Base-by-base conservation (phyloP, 2,113 vertebrate genomes). In the Verasper variegatus region DNA sequence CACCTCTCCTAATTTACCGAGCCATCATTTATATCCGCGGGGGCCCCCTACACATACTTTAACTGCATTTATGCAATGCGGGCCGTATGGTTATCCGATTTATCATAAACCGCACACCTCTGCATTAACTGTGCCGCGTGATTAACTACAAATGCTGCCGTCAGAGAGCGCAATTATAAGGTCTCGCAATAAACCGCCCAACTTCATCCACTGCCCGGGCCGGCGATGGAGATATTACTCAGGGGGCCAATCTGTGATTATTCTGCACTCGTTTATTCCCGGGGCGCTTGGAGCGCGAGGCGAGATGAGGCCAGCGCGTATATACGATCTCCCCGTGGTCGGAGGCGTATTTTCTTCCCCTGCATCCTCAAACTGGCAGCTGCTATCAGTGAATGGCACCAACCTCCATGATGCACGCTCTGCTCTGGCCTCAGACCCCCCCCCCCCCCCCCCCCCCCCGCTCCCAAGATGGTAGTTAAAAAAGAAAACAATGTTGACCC, bases 401-500 rank as follows among this genome's bases (percentile, higher is more conserved):
- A 83, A 68, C 42, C 66, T 82, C 70, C 27, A 6, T 82, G 76
- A 64, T 11, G 37, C 1, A 12, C 0, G 10, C 37, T 40, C 37
- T 2, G 37, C 37, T 40, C 37, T 12, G 11, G 70, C 61, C 64
- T 72, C 74, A 45, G 68, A n/a, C 68, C 58, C 21, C 3, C 15
- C 4, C 26, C 26, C 45, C 13, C 45, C 45, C 13, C 0, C 45
- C 45, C 13, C 45, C 45, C 13, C 1, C 45, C 1, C 57, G 74
- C 49, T 84, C 81, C 80, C 82, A 74, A 78, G 86, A 89, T 65
- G 87, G 73, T 71, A 78, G 72, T 88, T 86, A 68, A 71, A 82
- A 14, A 52, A n/a, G 17, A 88, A 84, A 88, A 80, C 21, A 2
- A 63, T 82, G 83, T 89, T 89, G 83, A 90, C 86, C 86, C 76